phyloP scores from a whole-genome alignment of 2,113 vertebrate species.

The Potamarius usumacintae region DNA sequence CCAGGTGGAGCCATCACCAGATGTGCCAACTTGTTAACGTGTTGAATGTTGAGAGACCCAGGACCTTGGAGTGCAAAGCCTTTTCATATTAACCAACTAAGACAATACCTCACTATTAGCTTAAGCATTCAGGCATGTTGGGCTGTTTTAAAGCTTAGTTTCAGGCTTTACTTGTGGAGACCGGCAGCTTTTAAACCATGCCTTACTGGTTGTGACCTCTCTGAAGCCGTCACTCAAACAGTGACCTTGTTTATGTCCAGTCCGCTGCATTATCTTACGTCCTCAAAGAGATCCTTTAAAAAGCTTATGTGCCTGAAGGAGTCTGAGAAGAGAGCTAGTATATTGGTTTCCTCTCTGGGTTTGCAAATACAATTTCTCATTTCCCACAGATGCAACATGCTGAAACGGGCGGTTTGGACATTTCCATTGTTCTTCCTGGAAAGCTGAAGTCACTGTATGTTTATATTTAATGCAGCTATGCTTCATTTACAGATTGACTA shows the following conservation, averaged over 20 bases:
- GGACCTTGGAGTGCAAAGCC: slow-evolving; percentile 64
- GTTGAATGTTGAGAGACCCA: slow-evolving; percentile 72
- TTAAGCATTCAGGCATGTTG: not conserved
- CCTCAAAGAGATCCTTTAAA: slow-evolving; percentile 7
- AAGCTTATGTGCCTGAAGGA: not conserved
- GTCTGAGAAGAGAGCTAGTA: slow-evolving; percentile 13
- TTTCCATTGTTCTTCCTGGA: slow-evolving; percentile 40
- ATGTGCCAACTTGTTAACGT: slow-evolving; percentile 56
- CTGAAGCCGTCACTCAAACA: not conserved
- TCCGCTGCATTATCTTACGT: not conserved
- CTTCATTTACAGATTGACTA: slow-evolving; percentile 26
- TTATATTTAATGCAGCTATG: slow-evolving; percentile 38
- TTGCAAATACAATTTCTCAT: slow-evolving; percentile 42
- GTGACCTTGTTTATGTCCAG: not conserved
- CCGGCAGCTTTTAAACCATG: slow-evolving; percentile 5
- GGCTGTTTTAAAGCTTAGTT: not conserved
- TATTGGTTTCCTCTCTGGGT: slow-evolving; percentile 46
- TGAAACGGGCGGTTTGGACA: slow-evolving; percentile 40
- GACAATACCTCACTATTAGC: not conserved
- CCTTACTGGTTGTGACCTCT: not conserved
- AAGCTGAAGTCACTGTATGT: not conserved
- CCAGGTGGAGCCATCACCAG: slow-evolving; percentile 65
- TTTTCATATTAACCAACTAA: slow-evolving; percentile 37
- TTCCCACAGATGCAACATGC: not conserved
- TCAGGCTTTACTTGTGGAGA: not conserved